These are phyloP conservation scores for Prorops nasuta DNA, from an alignment of 1,140 invertebrate species.

Conservation along the genomic window DNA sequence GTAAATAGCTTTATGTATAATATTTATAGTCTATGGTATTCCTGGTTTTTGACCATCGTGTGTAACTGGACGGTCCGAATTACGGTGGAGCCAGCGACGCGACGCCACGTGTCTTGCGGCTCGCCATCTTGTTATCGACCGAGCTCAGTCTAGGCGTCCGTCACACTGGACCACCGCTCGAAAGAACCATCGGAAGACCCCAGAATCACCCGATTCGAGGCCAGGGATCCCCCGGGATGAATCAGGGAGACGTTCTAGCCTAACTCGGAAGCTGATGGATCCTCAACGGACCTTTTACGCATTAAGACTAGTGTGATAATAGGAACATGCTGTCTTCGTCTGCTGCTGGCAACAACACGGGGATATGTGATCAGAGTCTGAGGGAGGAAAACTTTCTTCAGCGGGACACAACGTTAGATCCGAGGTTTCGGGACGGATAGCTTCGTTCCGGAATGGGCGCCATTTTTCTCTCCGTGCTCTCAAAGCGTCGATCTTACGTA, in stretches of 20 bases:
- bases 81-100: slow-evolving; percentile 30
- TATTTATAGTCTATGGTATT: slow-evolving; percentile 24
- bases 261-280: slow-evolving; percentile 11
- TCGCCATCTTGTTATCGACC: slow-evolving; percentile 17
- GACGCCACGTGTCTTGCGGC: slow-evolving; percentile 43
- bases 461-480: no score
- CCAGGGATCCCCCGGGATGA: no score
- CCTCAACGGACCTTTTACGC: slow-evolving; percentile 31
- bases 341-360: no score
- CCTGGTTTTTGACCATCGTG: no score
- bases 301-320: slow-evolving; percentile 56
- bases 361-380: slow-evolving; percentile 40
- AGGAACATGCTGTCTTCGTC: slow-evolving; percentile 55
- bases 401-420: not conserved
- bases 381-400: not conserved
- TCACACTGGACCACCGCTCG: slow-evolving; percentile 14
- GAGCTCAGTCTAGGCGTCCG: slow-evolving; percentile 50
- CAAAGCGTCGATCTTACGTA: no score
- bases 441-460: no score
- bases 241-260: no score
- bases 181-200: no score
- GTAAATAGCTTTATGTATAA: slow-evolving; percentile 17
- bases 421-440: no score
- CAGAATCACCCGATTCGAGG: slow-evolving; percentile 19
- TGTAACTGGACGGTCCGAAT: slow-evolving; percentile 49